Conservation (phyloP, 2,797 vertebrate genomes). For the Phalloptychus januarius region DNA sequence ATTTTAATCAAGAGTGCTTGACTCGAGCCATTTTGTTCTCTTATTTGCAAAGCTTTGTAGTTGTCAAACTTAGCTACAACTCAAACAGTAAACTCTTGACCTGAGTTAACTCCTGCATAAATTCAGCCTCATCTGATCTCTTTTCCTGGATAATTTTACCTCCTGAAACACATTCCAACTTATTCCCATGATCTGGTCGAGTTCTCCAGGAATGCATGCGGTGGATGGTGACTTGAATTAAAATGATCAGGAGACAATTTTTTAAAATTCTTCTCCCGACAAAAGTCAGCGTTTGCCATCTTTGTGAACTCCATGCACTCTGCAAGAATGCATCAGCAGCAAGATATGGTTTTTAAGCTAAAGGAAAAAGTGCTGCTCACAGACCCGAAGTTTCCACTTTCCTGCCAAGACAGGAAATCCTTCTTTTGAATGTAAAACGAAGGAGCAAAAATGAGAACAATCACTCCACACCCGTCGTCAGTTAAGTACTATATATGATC, state of each 20-base stretch:
- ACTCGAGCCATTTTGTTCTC: background rate
- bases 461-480: slow-evolving; percentile 32
- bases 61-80: slow-evolving; percentile 19
- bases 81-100: slow-evolving; percentile 32
- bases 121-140: slow-evolving; percentile 29
- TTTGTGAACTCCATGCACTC: slow-evolving; percentile 65
- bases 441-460: slow-evolving; percentile 62
- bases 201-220: slow-evolving; percentile 27
- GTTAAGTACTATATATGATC: slow-evolving; percentile 37
- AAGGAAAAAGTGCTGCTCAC: slow-evolving; percentile 54
- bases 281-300: slow-evolving; percentile 36
- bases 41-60: slow-evolving; percentile 19
- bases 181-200: slow-evolving; percentile 53
- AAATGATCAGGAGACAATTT: slow-evolving; percentile 48
- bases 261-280: slow-evolving; percentile 33
- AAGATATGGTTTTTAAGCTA: slow-evolving; percentile 42
- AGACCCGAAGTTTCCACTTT: slow-evolving; percentile 54
- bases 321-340: slow-evolving; percentile 46
- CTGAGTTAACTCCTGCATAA: slow-evolving; percentile 30
- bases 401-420: slow-evolving; percentile 81
- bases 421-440: slow-evolving; percentile 77
- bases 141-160: slow-evolving; percentile 38
- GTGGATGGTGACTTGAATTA: slow-evolving; percentile 52
- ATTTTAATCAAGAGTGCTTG: background rate
- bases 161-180: slow-evolving; percentile 42